A percentile compares a stretch with the other conserved stretches of the same genome.
Conservation (phyloP, 2,113 vertebrate species). For the Triplophysa dalaica region DNA sequence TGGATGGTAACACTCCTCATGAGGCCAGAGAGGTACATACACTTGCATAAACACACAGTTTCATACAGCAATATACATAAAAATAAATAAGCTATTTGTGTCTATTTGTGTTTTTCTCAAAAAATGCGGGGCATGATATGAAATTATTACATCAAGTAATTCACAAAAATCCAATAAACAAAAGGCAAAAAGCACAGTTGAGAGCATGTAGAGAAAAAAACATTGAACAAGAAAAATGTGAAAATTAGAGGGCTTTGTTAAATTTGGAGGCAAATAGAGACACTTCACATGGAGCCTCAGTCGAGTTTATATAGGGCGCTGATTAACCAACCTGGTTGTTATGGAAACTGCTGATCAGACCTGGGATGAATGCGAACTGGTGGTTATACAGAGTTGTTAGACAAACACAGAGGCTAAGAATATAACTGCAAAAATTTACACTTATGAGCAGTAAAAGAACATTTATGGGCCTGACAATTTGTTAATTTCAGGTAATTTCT, state of each 20-base stretch:
- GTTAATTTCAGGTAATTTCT: too few relatives aligned
- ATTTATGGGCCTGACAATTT: too few relatives aligned
- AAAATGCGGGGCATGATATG: too few relatives aligned
- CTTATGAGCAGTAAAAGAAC: background rate
- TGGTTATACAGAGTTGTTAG: background rate
- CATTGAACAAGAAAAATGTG: background rate
- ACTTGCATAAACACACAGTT: background rate
- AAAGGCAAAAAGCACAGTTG: background rate
- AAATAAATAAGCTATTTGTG: too few relatives aligned
- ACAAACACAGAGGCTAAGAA: conserved; percentile 1
- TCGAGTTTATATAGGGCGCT: conserved; percentile 20
- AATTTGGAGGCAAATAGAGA: background rate
- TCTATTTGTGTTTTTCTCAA: too few relatives aligned
- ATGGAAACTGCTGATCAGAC: conserved; percentile 12
- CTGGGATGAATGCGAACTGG: conserved; percentile 13
- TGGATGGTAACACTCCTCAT: conserved; percentile 87
- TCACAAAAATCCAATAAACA: background rate
- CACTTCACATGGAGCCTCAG: background rate
- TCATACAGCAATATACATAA: too few relatives aligned
- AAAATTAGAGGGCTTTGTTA: conserved; percentile 3
- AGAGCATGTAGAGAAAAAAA: background rate
- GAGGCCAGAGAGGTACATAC: conserved; percentile 82
- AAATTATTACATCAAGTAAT: background rate
- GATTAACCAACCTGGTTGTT: conserved; percentile 28
- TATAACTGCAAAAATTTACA: background rate